Evolutionary conservation across 2,113 vertebrate species (phyloP).

Genomic region (Megaceryle maxima): DNA sequence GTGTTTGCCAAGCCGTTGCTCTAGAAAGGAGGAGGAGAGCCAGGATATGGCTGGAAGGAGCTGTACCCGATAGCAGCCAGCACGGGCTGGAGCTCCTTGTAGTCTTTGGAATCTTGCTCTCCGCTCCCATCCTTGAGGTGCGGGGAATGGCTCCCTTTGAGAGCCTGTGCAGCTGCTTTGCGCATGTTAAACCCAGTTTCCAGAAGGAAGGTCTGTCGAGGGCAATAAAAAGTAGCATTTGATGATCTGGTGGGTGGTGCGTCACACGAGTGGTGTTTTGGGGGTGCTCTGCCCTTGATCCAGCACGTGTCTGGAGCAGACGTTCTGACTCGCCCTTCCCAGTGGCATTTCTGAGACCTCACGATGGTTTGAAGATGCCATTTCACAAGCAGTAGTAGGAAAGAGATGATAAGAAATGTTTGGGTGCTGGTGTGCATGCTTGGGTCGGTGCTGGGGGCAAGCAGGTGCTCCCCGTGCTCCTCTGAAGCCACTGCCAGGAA

Average conservation of each 20-base stretch:
- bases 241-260: accelerated
- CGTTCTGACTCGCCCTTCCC: too few species aligned
- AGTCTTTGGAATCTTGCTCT: not conserved
- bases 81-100: not conserved
- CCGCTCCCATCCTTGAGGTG: not conserved
- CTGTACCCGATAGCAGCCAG: not conserved
- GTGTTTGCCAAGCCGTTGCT: not conserved
- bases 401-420: too few species aligned
- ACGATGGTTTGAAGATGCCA: accelerated
- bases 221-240: not conserved
- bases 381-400: too few species aligned
- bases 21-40: not conserved
- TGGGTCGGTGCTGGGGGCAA: not conserved
- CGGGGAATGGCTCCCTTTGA: accelerated
- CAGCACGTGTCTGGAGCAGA: accelerated
- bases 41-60: not conserved
- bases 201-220: not conserved
- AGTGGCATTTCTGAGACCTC: accelerated
- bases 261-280: accelerated
- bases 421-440: too few species aligned
- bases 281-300: not conserved
- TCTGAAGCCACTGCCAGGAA: accelerated
- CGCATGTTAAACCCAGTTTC: accelerated
- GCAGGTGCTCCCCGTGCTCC: not conserved
- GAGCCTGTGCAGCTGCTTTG: accelerated